phyloP scores from a whole-genome alignment of 2,797 vertebrate species.

The Pterois miles region DNA sequence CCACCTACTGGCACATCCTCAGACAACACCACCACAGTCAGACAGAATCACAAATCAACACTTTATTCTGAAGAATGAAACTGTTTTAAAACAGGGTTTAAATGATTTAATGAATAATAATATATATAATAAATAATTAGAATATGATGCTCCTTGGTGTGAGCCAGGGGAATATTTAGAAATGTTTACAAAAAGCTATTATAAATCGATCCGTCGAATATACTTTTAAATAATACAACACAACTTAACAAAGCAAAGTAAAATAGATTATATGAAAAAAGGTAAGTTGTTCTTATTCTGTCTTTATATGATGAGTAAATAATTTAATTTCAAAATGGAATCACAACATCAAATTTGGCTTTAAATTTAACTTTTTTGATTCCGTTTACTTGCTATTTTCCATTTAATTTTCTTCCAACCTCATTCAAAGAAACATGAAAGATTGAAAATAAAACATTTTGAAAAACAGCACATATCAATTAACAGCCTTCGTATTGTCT shows the following conservation, averaged over 20 bases:
- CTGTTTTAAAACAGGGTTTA: neutral
- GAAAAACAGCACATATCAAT: neutral
- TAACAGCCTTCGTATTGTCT: too few species aligned
- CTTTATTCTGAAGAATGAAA: neutral
- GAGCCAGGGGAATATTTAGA: neutral
- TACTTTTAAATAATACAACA: neutral
- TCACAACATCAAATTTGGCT: neutral
- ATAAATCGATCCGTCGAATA: neutral
- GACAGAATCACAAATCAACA: neutral
- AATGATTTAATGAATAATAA: too few species aligned
- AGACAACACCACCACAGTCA: neutral
- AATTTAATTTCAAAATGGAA: neutral
- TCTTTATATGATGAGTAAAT: neutral
- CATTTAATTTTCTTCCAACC: too few species aligned
- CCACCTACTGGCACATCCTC: conserved; percentile 55
- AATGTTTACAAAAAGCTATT: neutral
- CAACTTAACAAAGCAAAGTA: neutral
- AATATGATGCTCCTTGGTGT: neutral
- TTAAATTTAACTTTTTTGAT: neutral
- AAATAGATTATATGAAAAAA: neutral
- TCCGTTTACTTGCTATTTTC: neutral
- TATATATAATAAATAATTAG: too few species aligned
- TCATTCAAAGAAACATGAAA: neutral
- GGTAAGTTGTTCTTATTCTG: neutral
- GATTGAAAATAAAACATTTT: too few species aligned